Evolutionary conservation across 2,797 vertebrate genomes (phyloP).

Genomic region (Chromis chromis): DNA sequence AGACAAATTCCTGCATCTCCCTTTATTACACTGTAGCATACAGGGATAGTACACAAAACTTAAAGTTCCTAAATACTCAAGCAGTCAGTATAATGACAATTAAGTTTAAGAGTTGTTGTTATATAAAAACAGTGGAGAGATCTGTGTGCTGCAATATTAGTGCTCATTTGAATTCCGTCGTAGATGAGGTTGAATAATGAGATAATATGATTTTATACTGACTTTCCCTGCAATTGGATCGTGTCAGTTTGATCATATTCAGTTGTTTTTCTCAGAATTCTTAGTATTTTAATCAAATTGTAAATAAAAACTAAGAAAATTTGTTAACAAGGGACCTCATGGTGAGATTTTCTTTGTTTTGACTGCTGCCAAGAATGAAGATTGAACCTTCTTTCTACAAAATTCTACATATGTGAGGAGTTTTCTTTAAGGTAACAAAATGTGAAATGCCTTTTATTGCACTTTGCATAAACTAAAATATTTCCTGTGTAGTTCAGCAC

Average conservation of each 20-base stretch:
- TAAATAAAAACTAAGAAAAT: neutral
- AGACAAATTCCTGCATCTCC: slow-evolving; percentile 76
- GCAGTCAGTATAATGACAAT: slow-evolving; percentile 41
- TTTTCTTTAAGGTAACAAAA: neutral
- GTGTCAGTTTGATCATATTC: neutral
- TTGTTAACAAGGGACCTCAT: neutral
- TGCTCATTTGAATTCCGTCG: slow-evolving; percentile 39
- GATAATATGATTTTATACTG: neutral
- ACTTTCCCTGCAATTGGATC: neutral
- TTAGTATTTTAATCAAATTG: neutral
- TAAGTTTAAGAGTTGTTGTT: slow-evolving; percentile 38
- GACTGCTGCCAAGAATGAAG: neutral
- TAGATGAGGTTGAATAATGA: slow-evolving; percentile 3
- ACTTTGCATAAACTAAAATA: neutral
- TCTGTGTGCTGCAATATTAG: slow-evolving; percentile 30
- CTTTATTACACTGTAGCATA: slow-evolving; percentile 70
- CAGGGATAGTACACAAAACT: slow-evolving; percentile 52
- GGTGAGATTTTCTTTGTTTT: neutral
- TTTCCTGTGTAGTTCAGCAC: neutral
- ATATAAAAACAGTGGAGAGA: slow-evolving; percentile 49
- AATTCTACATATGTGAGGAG: neutral
- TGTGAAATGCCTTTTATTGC: neutral
- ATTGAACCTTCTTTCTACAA: too few species aligned
- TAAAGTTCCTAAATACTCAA: slow-evolving; percentile 51
- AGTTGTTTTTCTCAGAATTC: slow-evolving; percentile 3